These are phyloP conservation scores for Mythimna vitellina DNA, from an alignment of 2,888 invertebrate genomes.

Conservation along the genomic window DNA sequence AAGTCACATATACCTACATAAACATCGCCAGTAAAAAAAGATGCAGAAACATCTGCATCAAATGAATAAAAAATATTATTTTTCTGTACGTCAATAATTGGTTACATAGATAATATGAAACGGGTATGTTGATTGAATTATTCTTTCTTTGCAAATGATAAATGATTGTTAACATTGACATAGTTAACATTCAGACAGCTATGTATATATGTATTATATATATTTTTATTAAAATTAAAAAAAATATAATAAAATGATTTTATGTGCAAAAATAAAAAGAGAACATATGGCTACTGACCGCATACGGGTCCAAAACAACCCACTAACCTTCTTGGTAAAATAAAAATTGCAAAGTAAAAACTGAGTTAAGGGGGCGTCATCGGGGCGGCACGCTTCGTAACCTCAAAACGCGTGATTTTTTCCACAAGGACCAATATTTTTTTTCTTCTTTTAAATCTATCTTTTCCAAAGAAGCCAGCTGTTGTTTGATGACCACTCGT, in stretches of 20 bases:
- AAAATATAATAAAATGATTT: no score
- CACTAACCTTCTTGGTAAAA: slow-evolving; percentile 67
- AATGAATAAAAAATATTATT: neutral
- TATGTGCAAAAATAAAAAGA: neutral
- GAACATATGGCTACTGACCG: slow-evolving; percentile 76
- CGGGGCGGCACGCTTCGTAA: slow-evolving; percentile 86
- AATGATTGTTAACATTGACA: no score
- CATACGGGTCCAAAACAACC: slow-evolving; percentile 65
- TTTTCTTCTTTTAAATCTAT: slow-evolving; percentile 45
- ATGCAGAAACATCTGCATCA: neutral
- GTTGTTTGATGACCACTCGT: slow-evolving; percentile 88
- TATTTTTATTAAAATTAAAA: neutral
- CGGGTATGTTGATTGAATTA: neutral
- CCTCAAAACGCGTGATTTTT: slow-evolving; percentile 76
- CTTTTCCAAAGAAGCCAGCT: slow-evolving; percentile 81
- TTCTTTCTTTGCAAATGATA: slow-evolving; percentile 1
- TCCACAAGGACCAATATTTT: slow-evolving; percentile 65
- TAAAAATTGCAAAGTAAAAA: slow-evolving; percentile 77
- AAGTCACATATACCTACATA: no score
- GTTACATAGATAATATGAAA: slow-evolving; percentile 2
- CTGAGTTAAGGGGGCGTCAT: slow-evolving; percentile 78
- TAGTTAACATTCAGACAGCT: neutral
- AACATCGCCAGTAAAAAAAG: no score
- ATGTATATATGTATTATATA: neutral
- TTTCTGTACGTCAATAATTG: neutral